These are phyloP conservation scores for Triplophysa tibetana DNA, from an alignment of 2,113 vertebrate species.

Conservation along the genomic window DNA sequence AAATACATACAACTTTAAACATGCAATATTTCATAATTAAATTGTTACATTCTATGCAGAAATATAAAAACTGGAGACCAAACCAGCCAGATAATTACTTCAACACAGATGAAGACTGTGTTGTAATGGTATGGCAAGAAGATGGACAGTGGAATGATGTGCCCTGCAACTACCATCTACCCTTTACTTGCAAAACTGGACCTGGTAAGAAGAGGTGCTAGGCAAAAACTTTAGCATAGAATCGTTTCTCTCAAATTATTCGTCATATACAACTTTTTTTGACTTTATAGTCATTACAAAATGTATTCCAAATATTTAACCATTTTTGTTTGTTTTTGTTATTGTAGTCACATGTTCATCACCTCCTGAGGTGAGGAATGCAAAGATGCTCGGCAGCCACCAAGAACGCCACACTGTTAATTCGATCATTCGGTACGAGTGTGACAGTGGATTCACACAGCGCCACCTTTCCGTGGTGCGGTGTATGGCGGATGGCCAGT, in stretches of 20 bases:
- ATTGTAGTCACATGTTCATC: conserved; percentile 80
- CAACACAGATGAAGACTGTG: conserved; percentile 85
- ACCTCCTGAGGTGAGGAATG: conserved; percentile 83
- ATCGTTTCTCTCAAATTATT: neutral
- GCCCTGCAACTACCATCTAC: conserved; percentile 93
- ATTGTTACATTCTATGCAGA: conserved; percentile 64
- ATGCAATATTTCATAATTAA: neutral
- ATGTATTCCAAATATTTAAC: neutral
- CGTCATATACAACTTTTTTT: no score
- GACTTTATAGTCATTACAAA: neutral
- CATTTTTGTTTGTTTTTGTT: conserved; percentile 13
- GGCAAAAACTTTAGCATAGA: neutral
- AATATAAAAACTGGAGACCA: conserved; percentile 91
- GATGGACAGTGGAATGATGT: conserved; percentile 92
- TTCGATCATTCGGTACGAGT: conserved; percentile 90
- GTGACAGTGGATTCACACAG: conserved; percentile 81
- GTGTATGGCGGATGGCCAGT: conserved; percentile 86
- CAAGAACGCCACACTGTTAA: conserved; percentile 83
- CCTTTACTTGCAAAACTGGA: conserved; percentile 93
- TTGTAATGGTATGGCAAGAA: conserved; percentile 94
- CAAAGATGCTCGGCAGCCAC: conserved; percentile 78
- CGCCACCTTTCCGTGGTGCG: conserved; percentile 88
- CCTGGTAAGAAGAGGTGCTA: conserved; percentile 74
- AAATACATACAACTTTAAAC: neutral
- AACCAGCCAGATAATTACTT: conserved; percentile 95